Evolutionary conservation across 2,888 invertebrate species (phyloP).

Genomic region (Phlogophora meticulosa): DNA sequence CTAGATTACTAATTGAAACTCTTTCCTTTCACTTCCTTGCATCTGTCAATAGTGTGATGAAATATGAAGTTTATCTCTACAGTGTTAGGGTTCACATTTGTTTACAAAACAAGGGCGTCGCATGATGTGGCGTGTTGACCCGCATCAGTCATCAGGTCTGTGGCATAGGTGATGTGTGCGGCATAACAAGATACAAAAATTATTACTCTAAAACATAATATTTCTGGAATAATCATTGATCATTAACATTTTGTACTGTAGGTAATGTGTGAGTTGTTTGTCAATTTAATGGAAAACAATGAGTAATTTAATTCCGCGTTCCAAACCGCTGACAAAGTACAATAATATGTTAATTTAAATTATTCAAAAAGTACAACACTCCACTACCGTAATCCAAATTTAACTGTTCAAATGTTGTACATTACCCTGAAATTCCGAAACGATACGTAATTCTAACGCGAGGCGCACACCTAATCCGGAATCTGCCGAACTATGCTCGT

Average conservation of each 20-base stretch:
- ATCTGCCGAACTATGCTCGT: no score
- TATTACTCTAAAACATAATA: no score
- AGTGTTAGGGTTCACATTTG: slow-evolving; percentile 43
- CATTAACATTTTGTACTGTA: neutral
- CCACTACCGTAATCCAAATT: neutral
- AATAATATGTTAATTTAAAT: slow-evolving; percentile 21
- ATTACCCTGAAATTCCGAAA: neutral
- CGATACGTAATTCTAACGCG: neutral
- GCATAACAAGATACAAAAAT: no score
- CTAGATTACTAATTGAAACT: slow-evolving; percentile 17
- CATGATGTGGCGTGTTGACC: slow-evolving; percentile 22
- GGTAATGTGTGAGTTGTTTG: slow-evolving; percentile 6
- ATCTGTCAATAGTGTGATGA: slow-evolving; percentile 14
- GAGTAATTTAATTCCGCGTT: slow-evolving; percentile 20
- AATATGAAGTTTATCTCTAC: slow-evolving; percentile 36
- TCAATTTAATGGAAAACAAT: slow-evolving; percentile 1
- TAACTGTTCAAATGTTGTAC: neutral
- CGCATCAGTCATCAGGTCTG: slow-evolving; percentile 20
- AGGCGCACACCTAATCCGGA: no score
- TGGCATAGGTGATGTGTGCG: neutral
- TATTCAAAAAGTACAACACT: neutral
- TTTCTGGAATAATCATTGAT: neutral
- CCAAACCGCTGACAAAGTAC: no score
- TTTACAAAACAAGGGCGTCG: slow-evolving; percentile 39
- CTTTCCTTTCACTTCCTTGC: slow-evolving; percentile 47